A percentile compares a stretch with the other conserved stretches of the same genome.
These are phyloP conservation scores for Channallabes apus DNA, from an alignment of 2,797 vertebrate genomes.

Conservation along the genomic window DNA sequence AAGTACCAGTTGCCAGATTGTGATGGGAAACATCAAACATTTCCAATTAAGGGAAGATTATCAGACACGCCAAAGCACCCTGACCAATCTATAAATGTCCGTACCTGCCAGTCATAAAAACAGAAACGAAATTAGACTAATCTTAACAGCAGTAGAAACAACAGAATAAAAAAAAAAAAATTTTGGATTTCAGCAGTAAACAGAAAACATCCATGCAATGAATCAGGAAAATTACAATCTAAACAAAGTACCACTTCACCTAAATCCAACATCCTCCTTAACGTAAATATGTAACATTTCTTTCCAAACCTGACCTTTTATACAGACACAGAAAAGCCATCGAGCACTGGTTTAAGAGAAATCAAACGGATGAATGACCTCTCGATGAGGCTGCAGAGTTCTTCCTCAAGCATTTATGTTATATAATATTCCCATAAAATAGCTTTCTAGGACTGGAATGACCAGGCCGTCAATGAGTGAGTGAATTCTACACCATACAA, in stretches of 20 bases:
- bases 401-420: slow-evolving; percentile 13
- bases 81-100: slow-evolving; percentile 19
- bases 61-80: neutral
- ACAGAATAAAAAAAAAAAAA: slow-evolving; percentile 9
- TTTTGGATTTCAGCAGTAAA: slow-evolving; percentile 33
- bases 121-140: slow-evolving; percentile 32
- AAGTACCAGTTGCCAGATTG: slow-evolving; percentile 62
- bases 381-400: slow-evolving; percentile 51
- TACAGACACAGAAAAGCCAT: slow-evolving; percentile 57
- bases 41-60: slow-evolving; percentile 7
- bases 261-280: slow-evolving; percentile 21
- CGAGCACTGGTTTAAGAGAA: slow-evolving; percentile 61
- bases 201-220: slow-evolving; percentile 34
- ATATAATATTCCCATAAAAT: neutral
- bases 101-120: slow-evolving; percentile 46
- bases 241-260: slow-evolving; percentile 31
- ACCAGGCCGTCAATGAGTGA: neutral
- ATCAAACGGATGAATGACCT: slow-evolving; percentile 36
- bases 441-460: slow-evolving; percentile 1
- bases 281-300: slow-evolving; percentile 22
- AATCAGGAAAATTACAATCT: slow-evolving; percentile 25
- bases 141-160: slow-evolving; percentile 22
- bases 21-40: slow-evolving; percentile 24
- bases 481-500: slow-evolving; percentile 18
- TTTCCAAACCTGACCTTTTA: slow-evolving; percentile 37